Evolutionary conservation across 2,113 vertebrate species (phyloP), one percentile per base, ranked within the genome.

Genomic region (Hippocampus guttulatus): DNA sequence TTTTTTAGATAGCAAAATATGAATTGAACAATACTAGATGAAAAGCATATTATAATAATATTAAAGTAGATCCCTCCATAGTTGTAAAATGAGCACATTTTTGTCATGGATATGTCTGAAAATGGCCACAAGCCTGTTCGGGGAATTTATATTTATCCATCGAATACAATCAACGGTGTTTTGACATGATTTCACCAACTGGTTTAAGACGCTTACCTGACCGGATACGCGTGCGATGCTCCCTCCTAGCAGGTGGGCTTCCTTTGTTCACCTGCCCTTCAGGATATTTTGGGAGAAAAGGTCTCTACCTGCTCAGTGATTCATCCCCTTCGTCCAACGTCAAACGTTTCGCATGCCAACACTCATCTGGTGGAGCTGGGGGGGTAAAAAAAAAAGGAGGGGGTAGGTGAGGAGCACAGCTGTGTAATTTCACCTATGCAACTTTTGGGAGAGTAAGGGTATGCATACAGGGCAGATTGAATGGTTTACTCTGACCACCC

Each of bases 241-340:
- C 55, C 55, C 55, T 15, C 55, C 55, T 0, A 3, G 40, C 40
- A 45, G 40, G 62, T 43, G 11, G 63, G 41, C 41, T 64, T 64
- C 10, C 9, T 45, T 40, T 62, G 8, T 8, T 33, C 30, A 20
- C 18, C 15, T 14, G 10, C 23, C 21, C 11, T 23, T 5, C 8
- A 64, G 40, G 63, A 41, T 43, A 45, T 64, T 64, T 45, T 23
- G 40, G 63, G n/a, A 45, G 21, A 64, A 64, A 23, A 14, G 63
- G 40, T 41, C 40, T 41, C 40, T 6, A 16, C 25, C 25, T 60
- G 5, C 15, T 57, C 55, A 11, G n/a, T 57, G 55, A 57, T 57
- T 57, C 55, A 57, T 57, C 55, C 55, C 54, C 54, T 55, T 18
- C 10, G 21, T n/a, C 10, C 41, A 45, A 15, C 40, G 41, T 25